Conservation (phyloP, 2,797 vertebrate genomes). For the Lerista edwardsae region DNA sequence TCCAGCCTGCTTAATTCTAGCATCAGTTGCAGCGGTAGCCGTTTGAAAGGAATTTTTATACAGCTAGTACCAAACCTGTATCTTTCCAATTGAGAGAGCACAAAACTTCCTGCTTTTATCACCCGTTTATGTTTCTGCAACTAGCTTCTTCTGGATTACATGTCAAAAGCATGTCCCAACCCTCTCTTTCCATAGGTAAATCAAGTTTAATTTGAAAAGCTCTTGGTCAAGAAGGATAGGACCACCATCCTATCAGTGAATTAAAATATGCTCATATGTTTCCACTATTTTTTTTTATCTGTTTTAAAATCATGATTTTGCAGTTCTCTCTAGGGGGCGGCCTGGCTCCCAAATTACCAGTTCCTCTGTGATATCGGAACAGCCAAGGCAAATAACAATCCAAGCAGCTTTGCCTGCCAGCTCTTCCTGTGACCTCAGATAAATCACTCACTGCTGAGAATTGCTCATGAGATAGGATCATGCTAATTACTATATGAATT, state of each 20-base stretch:
- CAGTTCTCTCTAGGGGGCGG: background rate
- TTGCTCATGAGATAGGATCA: background rate
- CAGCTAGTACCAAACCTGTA: background rate
- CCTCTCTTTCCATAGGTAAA: conserved; percentile 10
- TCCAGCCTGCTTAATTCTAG: too few relatives aligned
- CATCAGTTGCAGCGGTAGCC: too few relatives aligned
- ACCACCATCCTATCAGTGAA: background rate
- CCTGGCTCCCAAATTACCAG: background rate
- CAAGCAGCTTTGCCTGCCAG: background rate
- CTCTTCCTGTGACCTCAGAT: background rate
- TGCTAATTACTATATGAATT: background rate
- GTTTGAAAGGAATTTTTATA: background rate
- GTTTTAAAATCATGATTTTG: background rate
- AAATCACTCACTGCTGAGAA: background rate
- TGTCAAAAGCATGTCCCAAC: conserved; percentile 26
- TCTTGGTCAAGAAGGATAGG: conserved; percentile 35
- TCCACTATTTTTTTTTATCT: background rate
- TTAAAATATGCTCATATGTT: background rate
- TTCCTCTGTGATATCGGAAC: background rate
- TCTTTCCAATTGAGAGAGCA: background rate
- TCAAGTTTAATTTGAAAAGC: background rate
- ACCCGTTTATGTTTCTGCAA: background rate
- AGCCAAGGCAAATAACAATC: background rate
- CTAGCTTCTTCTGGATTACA: conserved; percentile 26
- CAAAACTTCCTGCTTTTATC: background rate